Conservation (phyloP, 2,888 invertebrate genomes). For the Oasisia sp. region DNA sequence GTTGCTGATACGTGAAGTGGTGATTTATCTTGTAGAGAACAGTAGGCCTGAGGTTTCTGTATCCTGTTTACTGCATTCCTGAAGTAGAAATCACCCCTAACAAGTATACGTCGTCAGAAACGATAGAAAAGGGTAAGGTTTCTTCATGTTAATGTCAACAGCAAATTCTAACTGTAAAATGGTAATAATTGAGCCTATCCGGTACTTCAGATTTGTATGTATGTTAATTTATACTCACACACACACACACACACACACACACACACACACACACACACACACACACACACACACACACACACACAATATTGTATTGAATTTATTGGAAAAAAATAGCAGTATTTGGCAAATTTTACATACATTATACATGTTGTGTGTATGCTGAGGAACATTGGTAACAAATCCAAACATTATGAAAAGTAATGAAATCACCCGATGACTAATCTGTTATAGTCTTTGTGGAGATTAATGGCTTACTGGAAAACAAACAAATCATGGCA, state of each 20-base stretch:
- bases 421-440: not conserved
- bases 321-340: too few species aligned
- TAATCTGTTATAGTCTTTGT: not conserved
- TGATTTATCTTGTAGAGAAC: slow-evolving; percentile 54
- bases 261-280: too few species aligned
- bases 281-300: too few species aligned
- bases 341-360: too few species aligned
- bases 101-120: slow-evolving; percentile 57
- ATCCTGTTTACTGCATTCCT: slow-evolving; percentile 67
- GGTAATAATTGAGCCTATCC: too few species aligned
- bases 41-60: slow-evolving; percentile 67
- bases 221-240: too few species aligned
- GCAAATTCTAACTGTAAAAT: too few species aligned
- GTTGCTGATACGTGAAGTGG: not conserved
- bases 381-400: not conserved
- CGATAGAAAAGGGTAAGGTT: slow-evolving; percentile 62
- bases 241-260: too few species aligned
- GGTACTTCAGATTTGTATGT: too few species aligned
- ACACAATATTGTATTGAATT: too few species aligned
- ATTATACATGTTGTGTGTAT: not conserved
- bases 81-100: slow-evolving; percentile 64
- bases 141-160: not conserved
- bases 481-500: not conserved
- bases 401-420: not conserved
- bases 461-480: not conserved